Evolutionary conservation across 2,888 invertebrate species (phyloP), one percentile per base, ranked within the genome.

Genomic region (Drosophila borborema): DNA sequence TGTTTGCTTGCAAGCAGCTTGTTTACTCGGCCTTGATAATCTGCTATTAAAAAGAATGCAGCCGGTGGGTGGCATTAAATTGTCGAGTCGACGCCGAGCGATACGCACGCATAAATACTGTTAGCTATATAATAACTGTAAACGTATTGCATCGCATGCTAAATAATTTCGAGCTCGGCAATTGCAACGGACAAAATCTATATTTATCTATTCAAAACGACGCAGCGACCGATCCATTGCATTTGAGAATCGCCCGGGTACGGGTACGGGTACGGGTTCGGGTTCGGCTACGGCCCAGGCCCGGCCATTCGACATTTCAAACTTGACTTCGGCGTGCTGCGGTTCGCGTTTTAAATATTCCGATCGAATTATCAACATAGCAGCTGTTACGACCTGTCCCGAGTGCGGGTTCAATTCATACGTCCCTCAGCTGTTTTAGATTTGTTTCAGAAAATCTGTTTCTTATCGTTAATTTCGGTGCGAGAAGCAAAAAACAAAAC

Each of bases 261-360:
- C 4, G 28, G 48, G n/a, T 8, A 4, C 23, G 23, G 28, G 16
- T 14, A 20, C 4, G 28, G 48, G n/a, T 8, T 0, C 23, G 23
- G 20, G 20, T 20, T 16, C 31, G 31, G 48, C 31, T 3, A 31
- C 49, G 49, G 69, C 56, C 60, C 64, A 40, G 36, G 59, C 56
- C 55, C 67, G 46, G 34, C 46, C 66, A 40, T 64, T 48, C 76
- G 60, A 73, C 89, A 86, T 67, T 81, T 77, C 64, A 70, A 77
- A 72, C 74, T 75, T 62, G 84, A 81, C 85, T 80, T 76, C 72
- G 80, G 72, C 60, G 62, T 68, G 72, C 65, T 62, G 60, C 82
- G 77, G 87, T 81, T 77, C 77, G 65, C 60, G 69, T 46, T 58
- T 38, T 7, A 41, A 36, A n/a, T 51, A 56, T 10, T 40, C 28